A percentile compares a stretch with the other conserved stretches of the same genome.
Evolutionary conservation across 2,888 invertebrate genomes (phyloP).

Genomic region (Agrilus cyanescens): DNA sequence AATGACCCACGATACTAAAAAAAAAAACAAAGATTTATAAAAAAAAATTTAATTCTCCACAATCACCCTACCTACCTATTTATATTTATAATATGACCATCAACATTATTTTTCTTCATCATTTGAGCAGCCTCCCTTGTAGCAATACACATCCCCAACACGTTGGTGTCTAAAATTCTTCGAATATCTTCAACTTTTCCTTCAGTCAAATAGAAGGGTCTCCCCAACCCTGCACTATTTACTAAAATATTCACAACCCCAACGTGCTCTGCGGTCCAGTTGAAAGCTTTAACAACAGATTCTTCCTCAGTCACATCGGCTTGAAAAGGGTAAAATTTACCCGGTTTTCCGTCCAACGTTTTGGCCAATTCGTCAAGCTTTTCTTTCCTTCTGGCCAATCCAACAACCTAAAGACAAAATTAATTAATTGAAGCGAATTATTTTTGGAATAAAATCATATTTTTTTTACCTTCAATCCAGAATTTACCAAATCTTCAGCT

Average conservation of each 20-base stretch:
- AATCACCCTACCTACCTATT: too few species aligned
- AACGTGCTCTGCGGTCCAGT: constrained; percentile 12
- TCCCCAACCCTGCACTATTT: constrained; percentile 18
- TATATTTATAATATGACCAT: too few species aligned
- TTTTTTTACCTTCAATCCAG: neutral
- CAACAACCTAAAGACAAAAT: constrained; percentile 13
- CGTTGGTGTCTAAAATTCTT: too few species aligned
- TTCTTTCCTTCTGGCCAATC: constrained; percentile 15
- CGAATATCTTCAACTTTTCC: too few species aligned
- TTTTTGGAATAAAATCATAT: neutral
- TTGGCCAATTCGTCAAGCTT: constrained; percentile 13
- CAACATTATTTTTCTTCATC: too few species aligned
- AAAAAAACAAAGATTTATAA: too few species aligned
- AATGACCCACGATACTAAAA: constrained; percentile 21
- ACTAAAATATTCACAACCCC: constrained; percentile 17
- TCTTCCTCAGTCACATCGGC: constrained; percentile 16
- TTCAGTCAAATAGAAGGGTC: constrained; percentile 11
- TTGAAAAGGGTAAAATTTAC: constrained; percentile 13
- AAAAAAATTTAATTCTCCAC: too few species aligned
- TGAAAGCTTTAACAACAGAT: constrained; percentile 15
- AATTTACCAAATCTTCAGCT: neutral
- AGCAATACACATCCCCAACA: too few species aligned
- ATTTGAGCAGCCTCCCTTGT: too few species aligned
- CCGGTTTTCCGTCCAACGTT: constrained; percentile 11
- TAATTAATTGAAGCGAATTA: neutral